These are phyloP conservation scores for Leuciscus idus DNA, from an alignment of 2,113 vertebrate species.

Conservation along the genomic window DNA sequence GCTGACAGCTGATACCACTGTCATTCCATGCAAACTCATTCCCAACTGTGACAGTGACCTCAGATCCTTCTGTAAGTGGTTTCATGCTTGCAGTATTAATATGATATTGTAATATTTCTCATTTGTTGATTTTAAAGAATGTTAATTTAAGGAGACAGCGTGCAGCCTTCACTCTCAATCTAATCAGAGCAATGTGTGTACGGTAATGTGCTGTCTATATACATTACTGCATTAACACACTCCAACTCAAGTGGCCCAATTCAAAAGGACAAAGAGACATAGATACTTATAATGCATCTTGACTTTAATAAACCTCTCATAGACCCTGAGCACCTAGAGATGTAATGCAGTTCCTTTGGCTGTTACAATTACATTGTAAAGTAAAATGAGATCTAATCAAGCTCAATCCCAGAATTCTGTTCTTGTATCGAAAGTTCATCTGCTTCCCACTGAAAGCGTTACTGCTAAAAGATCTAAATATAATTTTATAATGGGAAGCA, in stretches of 20 bases:
- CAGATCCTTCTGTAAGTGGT: constrained; percentile 6
- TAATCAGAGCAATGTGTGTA: background rate
- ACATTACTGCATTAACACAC: constrained; percentile 27
- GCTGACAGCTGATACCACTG: constrained; percentile 18
- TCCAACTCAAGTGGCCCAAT: constrained; percentile 22
- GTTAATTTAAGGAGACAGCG: constrained; percentile 35
- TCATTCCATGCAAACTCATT: constrained; percentile 20
- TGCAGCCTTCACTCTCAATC: constrained; percentile 15
- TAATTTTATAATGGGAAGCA: constrained; percentile 45
- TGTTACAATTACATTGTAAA: background rate
- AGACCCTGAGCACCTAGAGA: constrained; percentile 22
- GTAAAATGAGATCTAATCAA: constrained; percentile 17
- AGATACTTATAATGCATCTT: constrained; percentile 8
- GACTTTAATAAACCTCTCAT: constrained; percentile 27
- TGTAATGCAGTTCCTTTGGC: background rate
- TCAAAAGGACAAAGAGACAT: background rate
- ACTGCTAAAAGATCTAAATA: constrained; percentile 52
- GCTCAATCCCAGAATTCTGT: background rate
- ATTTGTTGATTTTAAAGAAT: constrained; percentile 39
- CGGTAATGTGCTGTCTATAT: constrained; percentile 3
- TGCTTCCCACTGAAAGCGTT: constrained; percentile 50
- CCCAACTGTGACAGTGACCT: constrained; percentile 1
- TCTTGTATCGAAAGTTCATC: constrained; percentile 40
- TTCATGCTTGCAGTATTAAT: constrained; percentile 27
- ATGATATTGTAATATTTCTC: constrained; percentile 20